A percentile compares a stretch with the other conserved stretches of the same genome.
Evolutionary conservation across 1,140 invertebrate species (phyloP).

Genomic region (Penaeus chinensis): DNA sequence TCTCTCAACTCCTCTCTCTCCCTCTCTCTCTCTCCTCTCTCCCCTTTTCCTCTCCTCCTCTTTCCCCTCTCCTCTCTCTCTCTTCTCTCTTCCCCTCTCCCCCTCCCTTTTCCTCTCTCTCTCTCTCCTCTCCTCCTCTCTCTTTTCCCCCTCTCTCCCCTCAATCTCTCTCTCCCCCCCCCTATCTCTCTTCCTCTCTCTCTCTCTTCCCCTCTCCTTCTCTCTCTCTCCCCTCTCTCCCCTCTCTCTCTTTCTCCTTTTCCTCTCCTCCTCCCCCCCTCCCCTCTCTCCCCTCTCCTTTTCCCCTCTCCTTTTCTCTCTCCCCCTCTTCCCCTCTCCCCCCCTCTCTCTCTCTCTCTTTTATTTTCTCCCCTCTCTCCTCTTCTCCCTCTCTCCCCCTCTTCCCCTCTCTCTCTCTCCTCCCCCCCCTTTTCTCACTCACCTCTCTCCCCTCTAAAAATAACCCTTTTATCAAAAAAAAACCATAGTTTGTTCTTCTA

Average conservation of each 20-base stretch:
- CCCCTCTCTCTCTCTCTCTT: constrained; percentile 9
- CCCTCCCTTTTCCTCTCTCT: constrained; percentile 10
- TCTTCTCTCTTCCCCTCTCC: too few species aligned
- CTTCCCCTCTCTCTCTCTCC: background rate
- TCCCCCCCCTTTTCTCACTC: constrained; percentile 3
- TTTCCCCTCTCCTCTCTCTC: too few species aligned
- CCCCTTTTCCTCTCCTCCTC: too few species aligned
- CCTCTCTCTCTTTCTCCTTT: background rate
- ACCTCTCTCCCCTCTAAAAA: too few species aligned
- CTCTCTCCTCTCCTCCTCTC: constrained; percentile 9
- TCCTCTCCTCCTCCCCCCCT: background rate
- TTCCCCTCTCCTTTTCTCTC: constrained; percentile 9
- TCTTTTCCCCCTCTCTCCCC: constrained; percentile 9
- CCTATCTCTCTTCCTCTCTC: background rate
- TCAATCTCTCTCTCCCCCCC: background rate
- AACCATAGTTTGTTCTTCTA: background rate
- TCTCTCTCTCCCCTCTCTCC: too few species aligned
- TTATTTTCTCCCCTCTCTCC: constrained; percentile 1
- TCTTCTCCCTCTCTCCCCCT: background rate
- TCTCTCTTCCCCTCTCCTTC: background rate
- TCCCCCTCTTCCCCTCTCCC: constrained; percentile 8
- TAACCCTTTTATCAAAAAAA: too few species aligned
- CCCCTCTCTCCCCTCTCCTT: background rate
- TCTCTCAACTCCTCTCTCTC: background rate
- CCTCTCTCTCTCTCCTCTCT: too few species aligned